Percentiles rank a stretch among this genome's conserved stretches.
Conservation (phyloP, 2,113 vertebrate genomes). For the Taxidea taxus region DNA sequence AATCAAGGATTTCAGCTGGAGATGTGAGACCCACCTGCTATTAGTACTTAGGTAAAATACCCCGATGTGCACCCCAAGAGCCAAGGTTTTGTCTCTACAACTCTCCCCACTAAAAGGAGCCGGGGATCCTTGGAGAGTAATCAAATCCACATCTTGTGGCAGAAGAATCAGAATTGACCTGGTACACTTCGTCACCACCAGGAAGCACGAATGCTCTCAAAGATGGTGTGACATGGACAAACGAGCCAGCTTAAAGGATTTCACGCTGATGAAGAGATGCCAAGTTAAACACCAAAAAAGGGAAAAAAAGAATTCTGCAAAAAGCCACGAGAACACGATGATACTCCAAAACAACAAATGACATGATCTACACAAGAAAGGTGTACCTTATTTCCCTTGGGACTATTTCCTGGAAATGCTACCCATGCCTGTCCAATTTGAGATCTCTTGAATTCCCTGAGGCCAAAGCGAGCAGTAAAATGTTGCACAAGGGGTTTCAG, state of each 20-base stretch:
- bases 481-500: not conserved
- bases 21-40: not conserved
- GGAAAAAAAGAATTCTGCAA: not conserved
- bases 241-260: not conserved
- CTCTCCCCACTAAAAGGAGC: not conserved
- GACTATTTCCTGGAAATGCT: not conserved
- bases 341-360: not conserved
- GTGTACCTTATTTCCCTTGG: not conserved
- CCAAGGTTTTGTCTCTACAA: not conserved
- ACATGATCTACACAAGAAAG: not conserved
- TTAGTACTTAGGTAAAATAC: not conserved
- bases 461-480: not conserved
- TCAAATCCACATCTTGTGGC: not conserved
- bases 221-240: not conserved
- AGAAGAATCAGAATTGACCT: not conserved
- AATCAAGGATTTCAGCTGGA: not conserved
- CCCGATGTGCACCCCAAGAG: not conserved
- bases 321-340: not conserved
- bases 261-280: not conserved
- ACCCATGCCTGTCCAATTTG: not conserved
- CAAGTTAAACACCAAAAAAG: not conserved
- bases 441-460: not conserved
- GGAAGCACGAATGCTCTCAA: not conserved
- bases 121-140: not conserved
- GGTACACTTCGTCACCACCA: not conserved